phyloP scores from a whole-genome alignment of 37 sponge, comb jelly and placozoan species.

The Petrosia ficiformis region DNA sequence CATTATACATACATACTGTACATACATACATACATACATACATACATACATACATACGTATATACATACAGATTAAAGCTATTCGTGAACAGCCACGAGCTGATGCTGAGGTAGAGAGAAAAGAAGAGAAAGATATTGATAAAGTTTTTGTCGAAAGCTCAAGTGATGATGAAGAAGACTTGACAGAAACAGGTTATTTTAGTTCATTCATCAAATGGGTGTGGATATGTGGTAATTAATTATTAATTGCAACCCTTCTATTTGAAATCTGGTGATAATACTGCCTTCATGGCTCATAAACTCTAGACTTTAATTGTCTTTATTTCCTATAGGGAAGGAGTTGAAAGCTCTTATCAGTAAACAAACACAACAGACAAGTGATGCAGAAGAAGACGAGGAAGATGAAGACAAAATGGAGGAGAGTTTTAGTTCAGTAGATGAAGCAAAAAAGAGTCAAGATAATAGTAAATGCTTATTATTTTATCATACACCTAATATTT shows the following conservation, averaged over 20 bases:
- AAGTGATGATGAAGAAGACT: conserved; percentile 22
- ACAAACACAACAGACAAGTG: conserved; percentile 13
- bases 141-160: conserved; percentile 45
- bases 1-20: too few relatives aligned
- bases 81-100: conserved; percentile 55
- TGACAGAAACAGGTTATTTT: conserved; percentile 56
- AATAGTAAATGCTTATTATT: too few relatives aligned
- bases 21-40: neutral
- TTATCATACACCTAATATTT: too few relatives aligned
- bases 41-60: neutral
- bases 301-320: neutral
- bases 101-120: conserved; percentile 62
- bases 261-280: too few relatives aligned
- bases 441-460: too few relatives aligned
- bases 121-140: conserved; percentile 57
- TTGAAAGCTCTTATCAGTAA: conserved; percentile 74
- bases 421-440: too few relatives aligned
- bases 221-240: neutral
- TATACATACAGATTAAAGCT: too few relatives aligned
- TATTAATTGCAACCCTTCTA: too few relatives aligned
- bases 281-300: neutral
- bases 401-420: conserved; percentile 17
- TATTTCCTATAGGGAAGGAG: conserved; percentile 53
- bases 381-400: conserved; percentile 23
- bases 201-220: neutral